Conservation (phyloP, 1,140 invertebrate genomes). For the Ctenoplectra terminalis region DNA sequence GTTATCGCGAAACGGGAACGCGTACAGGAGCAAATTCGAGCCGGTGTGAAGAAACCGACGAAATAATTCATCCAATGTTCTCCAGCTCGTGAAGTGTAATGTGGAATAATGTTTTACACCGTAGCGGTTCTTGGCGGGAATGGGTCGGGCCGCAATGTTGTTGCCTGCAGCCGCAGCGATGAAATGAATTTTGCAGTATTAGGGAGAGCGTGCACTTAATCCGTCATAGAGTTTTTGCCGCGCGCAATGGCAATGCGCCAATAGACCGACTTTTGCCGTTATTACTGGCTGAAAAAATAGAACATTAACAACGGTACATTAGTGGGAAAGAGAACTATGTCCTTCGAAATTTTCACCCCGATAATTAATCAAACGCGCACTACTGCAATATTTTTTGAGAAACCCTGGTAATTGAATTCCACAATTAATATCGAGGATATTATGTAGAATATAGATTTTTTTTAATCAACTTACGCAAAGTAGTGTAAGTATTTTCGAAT, state of each 20-base stretch:
- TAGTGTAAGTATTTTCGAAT: no score
- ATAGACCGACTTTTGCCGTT: conserved; percentile 33
- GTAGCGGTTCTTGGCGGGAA: conserved; percentile 15
- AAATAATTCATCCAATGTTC: conserved; percentile 60
- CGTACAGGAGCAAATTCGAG: background rate
- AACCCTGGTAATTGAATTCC: no score
- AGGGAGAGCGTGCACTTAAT: conserved; percentile 52
- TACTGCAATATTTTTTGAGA: no score
- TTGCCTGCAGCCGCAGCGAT: conserved; percentile 22
- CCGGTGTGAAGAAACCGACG: conserved; percentile 39
- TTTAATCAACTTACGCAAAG: no score
- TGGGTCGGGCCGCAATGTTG: conserved; percentile 14
- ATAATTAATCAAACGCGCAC: no score
- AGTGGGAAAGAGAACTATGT: no score
- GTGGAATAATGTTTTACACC: conserved; percentile 69
- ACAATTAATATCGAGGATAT: no score
- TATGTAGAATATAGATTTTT: no score
- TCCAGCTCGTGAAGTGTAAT: conserved; percentile 59
- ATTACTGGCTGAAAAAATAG: conserved; percentile 28
- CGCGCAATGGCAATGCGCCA: conserved; percentile 46
- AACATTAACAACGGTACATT: conserved; percentile 43
- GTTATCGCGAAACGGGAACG: background rate
- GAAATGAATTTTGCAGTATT: conserved; percentile 65
- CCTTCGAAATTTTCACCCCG: background rate
- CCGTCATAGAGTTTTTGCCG: conserved; percentile 52